Base-by-base conservation (phyloP, 1,140 invertebrate genomes). In the Chionoecetes opilio region DNA sequence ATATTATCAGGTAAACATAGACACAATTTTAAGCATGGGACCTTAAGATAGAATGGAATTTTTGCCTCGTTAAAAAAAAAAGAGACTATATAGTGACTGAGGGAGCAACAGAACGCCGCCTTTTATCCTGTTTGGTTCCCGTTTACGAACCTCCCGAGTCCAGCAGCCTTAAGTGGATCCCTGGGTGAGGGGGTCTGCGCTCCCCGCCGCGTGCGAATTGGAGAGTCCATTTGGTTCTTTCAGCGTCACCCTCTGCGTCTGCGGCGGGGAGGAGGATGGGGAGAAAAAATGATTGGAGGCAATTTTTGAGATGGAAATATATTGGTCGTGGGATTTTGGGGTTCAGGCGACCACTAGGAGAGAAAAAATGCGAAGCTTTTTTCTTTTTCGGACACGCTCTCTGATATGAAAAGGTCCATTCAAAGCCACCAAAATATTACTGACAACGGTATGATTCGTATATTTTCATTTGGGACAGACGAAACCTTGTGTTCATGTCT, bases 401-500 rank as follows among this genome's bases (percentile, higher is more conserved):
- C 90, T 92, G 91, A 95, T 95, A 95, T 92, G 94, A 92, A 95
- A 95, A 95, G 90, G 90, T 95, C 90, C 38, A 95, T 95, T 95
- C 90, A 95, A 88, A 95, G 90, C 90, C 84, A 87, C 82, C 84
- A 92, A 95, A 95, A 92, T 95, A 95, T 95, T 92, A 92, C 91
- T 85, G 75, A 87, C 90, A 95, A 95, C 86, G 63, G 85, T 53
- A 37, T 88, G 94, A 86, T 46, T 92, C 90, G 53, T 75, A 92
- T 92, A 86, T 95, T 87, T 92, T 88, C 91, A 91, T 91, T 85
- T 95, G 32, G n/a, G 63, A 26, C 6, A n/a, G n/a, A 3, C 63
- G 11, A 21, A 75, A 26, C 29, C 26, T 37, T 82, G 6, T 41
- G 35, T 92, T 90, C 21, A 46, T 90, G 37, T 41, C n/a, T 75